Evolutionary conservation across 2,113 vertebrate genomes (phyloP), one percentile per base, ranked within the genome.

Genomic region (Rhinolophus ferrumequinum): DNA sequence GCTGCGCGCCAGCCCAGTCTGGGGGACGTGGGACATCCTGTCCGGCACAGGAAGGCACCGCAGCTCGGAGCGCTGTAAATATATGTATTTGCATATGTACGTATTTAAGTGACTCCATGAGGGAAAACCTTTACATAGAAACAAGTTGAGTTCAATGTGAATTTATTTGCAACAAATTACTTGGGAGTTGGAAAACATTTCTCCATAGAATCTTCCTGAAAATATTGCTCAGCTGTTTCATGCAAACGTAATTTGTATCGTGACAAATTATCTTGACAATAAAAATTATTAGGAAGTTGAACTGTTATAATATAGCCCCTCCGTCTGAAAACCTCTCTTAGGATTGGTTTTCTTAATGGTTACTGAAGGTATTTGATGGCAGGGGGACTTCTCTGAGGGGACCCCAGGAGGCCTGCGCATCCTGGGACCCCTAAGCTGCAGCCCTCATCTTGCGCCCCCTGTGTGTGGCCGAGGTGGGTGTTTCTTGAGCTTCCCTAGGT

Each of bases 111-210:
- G 47, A 75, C 0, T 30, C 62, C 4, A 1, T 6, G 21, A 33
- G 1, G 38, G 19, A 56, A 4, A 3, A 8, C 26, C 4, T 28
- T 6, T 35, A 0, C 4, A 0, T 2, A 7, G 66, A 54, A 5
- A 24, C 2, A 64, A 26, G 26, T 0, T 5, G 4, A 24, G 0
- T 6, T 62, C 13, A 2, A 26, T 12, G 0, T 22, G 47, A 33
- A 3, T 6, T 30, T 33, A 14, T 13, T 12, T 10, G 19, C 80
- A 14, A 2, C 24, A 33, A 10, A n/a, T 26, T 13, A 0, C 66
- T 10, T 35, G 66, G 58, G 69, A 38, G 66, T 18, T 28, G 75
- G 38, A 10, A 0, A 6, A 2, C 11, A 1, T 60, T 52, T 85
- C 75, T 38, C 58, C 7, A 0, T n/a, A 24, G 54, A 30, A 21